Percentiles rank a stretch among this genome's conserved stretches.
Evolutionary conservation across 23 tunicate species (phyloP).

Genomic region (Styela clava): DNA sequence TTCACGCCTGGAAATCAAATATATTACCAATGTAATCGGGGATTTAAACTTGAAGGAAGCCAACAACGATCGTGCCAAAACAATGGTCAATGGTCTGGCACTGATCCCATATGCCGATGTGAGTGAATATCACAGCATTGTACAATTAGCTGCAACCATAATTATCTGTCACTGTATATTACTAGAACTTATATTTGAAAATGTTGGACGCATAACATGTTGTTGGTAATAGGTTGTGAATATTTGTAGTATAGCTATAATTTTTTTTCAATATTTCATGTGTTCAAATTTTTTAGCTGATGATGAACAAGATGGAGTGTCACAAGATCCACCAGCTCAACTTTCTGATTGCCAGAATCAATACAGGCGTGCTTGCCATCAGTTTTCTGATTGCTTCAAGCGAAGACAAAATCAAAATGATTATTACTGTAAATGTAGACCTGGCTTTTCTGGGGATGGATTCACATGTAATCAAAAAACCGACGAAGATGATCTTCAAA

Average conservation of each 20-base stretch:
- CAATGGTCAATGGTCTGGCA: slow-evolving; percentile 40
- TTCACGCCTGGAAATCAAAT: slow-evolving; percentile 32
- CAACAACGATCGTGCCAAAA: slow-evolving; percentile 25
- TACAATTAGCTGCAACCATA: too few relatives aligned
- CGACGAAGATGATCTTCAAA: background rate
- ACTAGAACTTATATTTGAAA: too few relatives aligned
- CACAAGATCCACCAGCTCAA: slow-evolving; percentile 6
- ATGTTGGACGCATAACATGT: too few relatives aligned
- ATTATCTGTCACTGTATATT: too few relatives aligned
- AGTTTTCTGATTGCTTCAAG: slow-evolving; percentile 22
- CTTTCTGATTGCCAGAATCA: slow-evolving; percentile 17
- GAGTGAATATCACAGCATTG: background rate
- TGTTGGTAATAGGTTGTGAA: too few relatives aligned
- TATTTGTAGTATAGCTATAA: too few relatives aligned
- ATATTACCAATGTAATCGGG: slow-evolving; percentile 55
- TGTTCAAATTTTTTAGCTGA: too few relatives aligned
- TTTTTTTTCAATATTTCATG: too few relatives aligned
- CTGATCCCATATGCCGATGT: slow-evolving; percentile 51
- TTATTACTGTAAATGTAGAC: slow-evolving; percentile 13
- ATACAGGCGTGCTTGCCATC: slow-evolving; percentile 7
- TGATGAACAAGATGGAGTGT: background rate
- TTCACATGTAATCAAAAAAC: slow-evolving; percentile 2
- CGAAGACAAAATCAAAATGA: background rate
- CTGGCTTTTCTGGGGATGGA: slow-evolving; percentile 6
- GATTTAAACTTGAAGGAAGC: slow-evolving; percentile 37